These are phyloP conservation scores for Manis pentadactyla DNA, from an alignment of 2,797 vertebrate genomes.

Conservation along the genomic window DNA sequence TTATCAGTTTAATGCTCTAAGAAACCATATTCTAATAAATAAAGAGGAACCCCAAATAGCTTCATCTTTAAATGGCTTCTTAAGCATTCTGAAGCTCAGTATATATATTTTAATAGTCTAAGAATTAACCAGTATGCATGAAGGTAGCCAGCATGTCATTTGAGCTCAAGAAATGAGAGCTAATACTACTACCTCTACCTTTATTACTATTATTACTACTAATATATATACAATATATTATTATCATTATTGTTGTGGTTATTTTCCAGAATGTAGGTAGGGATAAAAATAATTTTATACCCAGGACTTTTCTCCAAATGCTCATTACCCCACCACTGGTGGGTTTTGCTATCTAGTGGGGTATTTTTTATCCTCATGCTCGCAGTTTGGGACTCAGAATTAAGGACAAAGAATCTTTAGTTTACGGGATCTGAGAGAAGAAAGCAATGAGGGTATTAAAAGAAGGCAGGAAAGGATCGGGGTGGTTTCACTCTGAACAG, in stretches of 20 bases:
- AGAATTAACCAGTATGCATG: neutral
- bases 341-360: neutral
- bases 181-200: neutral
- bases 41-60: neutral
- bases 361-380: neutral
- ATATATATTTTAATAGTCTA: neutral
- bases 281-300: neutral
- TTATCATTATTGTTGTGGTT: neutral
- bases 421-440: neutral
- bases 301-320: neutral
- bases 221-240: neutral
- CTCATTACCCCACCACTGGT: neutral
- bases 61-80: conserved; percentile 4
- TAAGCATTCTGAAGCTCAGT: neutral
- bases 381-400: neutral
- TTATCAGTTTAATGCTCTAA: neutral
- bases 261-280: neutral
- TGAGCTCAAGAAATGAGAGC: neutral
- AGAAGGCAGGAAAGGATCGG: neutral
- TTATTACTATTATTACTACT: neutral
- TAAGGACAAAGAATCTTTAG: neutral
- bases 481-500: neutral
- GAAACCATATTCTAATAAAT: conserved; percentile 12
- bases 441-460: neutral
- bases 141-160: neutral